A percentile compares a stretch with the other conserved stretches of the same genome.
phyloP scores from a whole-genome alignment of 1,140 invertebrate species.

The Gryon sp. region DNA sequence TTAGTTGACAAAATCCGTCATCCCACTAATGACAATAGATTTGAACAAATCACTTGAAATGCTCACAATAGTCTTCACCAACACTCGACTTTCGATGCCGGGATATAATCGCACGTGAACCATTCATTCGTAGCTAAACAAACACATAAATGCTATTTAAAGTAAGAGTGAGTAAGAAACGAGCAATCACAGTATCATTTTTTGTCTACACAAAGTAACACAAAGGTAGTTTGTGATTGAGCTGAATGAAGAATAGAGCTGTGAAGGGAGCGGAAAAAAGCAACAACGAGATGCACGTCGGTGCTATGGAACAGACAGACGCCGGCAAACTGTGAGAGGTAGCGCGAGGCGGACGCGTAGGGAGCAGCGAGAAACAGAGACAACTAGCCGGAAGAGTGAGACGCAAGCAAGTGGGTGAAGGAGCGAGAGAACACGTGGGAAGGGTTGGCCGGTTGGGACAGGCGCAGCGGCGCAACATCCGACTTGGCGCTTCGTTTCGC shows the following conservation, averaged over 20 bases:
- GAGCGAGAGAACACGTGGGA: constrained; percentile 50
- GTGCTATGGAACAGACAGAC: constrained; percentile 74
- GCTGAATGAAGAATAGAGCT: too few species aligned
- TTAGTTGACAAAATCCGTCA: constrained; percentile 14
- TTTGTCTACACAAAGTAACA: constrained; percentile 2
- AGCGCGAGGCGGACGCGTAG: constrained; percentile 66
- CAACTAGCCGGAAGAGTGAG: constrained; percentile 32
- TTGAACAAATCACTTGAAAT: constrained; percentile 15
- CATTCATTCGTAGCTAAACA: background rate
- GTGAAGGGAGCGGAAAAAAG: constrained; percentile 2
- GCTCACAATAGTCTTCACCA: constrained; percentile 21
- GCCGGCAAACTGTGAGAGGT: constrained; percentile 74
- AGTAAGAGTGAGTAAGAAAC: too few species aligned
- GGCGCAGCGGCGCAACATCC: constrained; percentile 34
- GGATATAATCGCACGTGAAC: constrained; percentile 12
- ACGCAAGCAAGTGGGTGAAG: constrained; percentile 40
- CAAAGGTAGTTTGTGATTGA: background rate
- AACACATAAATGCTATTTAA: background rate
- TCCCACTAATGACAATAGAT: background rate
- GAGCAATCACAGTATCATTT: background rate
- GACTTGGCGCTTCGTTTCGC: constrained; percentile 26
- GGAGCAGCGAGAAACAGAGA: constrained; percentile 61
- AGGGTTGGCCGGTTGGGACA: constrained; percentile 23
- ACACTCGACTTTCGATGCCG: constrained; percentile 13
- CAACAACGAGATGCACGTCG: constrained; percentile 55